Base-by-base conservation (phyloP, 1,140 invertebrate species). In the Venturia canescens region DNA sequence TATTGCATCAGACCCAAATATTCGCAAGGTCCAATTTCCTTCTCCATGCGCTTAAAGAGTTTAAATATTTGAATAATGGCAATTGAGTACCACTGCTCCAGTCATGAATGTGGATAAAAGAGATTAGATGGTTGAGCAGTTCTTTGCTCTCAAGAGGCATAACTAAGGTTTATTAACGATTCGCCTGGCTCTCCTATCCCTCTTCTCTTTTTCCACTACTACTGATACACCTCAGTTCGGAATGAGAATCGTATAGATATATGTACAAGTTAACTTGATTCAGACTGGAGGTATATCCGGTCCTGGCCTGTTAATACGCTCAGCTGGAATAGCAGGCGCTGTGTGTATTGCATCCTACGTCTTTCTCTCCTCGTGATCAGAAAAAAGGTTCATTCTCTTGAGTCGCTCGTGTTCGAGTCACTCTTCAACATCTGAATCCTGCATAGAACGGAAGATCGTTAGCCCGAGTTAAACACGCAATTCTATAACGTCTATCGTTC, bases 41-140 rank as follows among this genome's bases (percentile, higher is more conserved):
- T 63, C 60, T 26, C 6, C 23, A 15, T 26, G 60, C 60, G 11
- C n/a, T n/a, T n/a, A 63, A 27, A 23, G 23, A 0, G 27, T 63
- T 26, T 23, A 3, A 63, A 63, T 71, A 27, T 1, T 50, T 18
- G 69, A 69, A 44, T 76, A 80, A 83, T 80, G 53, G 48, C 77
- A 50, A 69, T 48, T 85, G 87, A 88, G 86, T 86, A 84, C 83
- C 86, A 18, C 84, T 85, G 86, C 60, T 82, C 84, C 84, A 88
- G 86, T 88, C 87, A 88, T 84, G 86, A 87, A 86, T 87, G 87
- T 87, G 88, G 87, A 89, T 89, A 88, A 88, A 87, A 84, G 84
- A 88, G 86, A 89, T 89, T 88, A 89, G 86, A 86, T 83, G 87
- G 81, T 81, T 86, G 85, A 88, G 82, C 83, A 72, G 83, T 84